Base-by-base conservation (phyloP, 2,797 vertebrate species). In the Neolamprologus multifasciatus region DNA sequence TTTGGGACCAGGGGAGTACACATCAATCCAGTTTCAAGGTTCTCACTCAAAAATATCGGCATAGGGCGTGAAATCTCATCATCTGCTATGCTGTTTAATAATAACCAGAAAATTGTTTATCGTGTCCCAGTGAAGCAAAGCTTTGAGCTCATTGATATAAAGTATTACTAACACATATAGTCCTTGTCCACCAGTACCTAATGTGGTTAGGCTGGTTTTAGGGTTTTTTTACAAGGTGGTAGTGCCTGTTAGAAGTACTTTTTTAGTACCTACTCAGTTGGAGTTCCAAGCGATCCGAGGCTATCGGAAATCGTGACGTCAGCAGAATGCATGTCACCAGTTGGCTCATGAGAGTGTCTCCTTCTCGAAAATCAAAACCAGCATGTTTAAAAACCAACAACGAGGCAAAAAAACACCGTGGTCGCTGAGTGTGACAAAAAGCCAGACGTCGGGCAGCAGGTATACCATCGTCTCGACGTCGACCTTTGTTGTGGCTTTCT, bases 261-360 rank as follows among this genome's bases (percentile, higher is more conserved):
- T 36, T 21, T 64, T 64, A 64, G 59, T 38, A 38, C 19, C 3
- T 64, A 33, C 11, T 64, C 59, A 64, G 59, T 12, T 64, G 59
- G 59, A 38, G 0, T 64, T 13, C 59, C 59, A 38, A 38, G 19
- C 4, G 1, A 36, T 38, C 19, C 4, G 2, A 64, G 59, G 59
- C 2, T 21, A 38, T 64, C 59, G 33, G 64, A 64, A 64, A 64
- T n/a, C 5, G 4, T 5, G 7, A 38, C 2, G 4, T 4, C 0
- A 13, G 59, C 33, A 5, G 33, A 21, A 0, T 36, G 0, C 2
- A 8, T 64, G 19, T 36, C 33, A 64, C 59, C 59, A 33, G 19
- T 21, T 64, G 59, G 59, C 4, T 62, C 17, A 5, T n/a, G 31
- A 62, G 9, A 36, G 59, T 36, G 17, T 64, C 31, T 36, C 31